A percentile compares a stretch with the other conserved stretches of the same genome.
These are phyloP conservation scores for Subanguina moxae DNA, from an alignment of 1,140 invertebrate species.

Conservation along the genomic window DNA sequence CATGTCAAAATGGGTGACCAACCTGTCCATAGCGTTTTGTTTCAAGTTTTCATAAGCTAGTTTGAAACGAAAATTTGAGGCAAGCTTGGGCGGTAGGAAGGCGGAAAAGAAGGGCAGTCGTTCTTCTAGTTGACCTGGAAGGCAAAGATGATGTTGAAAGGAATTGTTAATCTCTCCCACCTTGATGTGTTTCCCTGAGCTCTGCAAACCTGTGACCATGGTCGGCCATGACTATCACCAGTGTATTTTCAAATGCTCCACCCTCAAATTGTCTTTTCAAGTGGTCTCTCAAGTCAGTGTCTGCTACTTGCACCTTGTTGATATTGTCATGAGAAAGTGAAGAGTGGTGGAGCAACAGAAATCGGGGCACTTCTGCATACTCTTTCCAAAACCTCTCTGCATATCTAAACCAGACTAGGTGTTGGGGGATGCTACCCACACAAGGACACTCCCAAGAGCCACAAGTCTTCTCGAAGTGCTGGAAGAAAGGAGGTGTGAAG, in stretches of 20 bases:
- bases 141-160: background rate
- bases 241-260: conserved; percentile 71
- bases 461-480: conserved; percentile 63
- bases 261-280: conserved; percentile 40
- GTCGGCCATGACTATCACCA: conserved; percentile 64
- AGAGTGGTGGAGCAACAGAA: conserved; percentile 78
- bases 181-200: conserved; percentile 74
- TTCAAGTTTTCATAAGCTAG: conserved; percentile 65
- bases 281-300: conserved; percentile 71
- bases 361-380: conserved; percentile 71
- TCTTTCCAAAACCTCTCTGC: conserved; percentile 66
- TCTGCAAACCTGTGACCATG: conserved; percentile 67
- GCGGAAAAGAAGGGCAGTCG: conserved; percentile 78
- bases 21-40: conserved; percentile 66
- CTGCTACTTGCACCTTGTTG: conserved; percentile 71
- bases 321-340: conserved; percentile 83
- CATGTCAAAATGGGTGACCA: conserved; percentile 78
- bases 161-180: conserved; percentile 51
- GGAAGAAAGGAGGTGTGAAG: conserved; percentile 78
- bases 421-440: conserved; percentile 41
- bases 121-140: conserved; percentile 69
- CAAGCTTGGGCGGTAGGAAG: conserved; percentile 70
- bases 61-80: conserved; percentile 55
- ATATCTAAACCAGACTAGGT: conserved; percentile 69
- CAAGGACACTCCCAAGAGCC: conserved; percentile 69